These are phyloP conservation scores for Siphamia tubifer DNA, from an alignment of 2,113 vertebrate species.

Conservation along the genomic window DNA sequence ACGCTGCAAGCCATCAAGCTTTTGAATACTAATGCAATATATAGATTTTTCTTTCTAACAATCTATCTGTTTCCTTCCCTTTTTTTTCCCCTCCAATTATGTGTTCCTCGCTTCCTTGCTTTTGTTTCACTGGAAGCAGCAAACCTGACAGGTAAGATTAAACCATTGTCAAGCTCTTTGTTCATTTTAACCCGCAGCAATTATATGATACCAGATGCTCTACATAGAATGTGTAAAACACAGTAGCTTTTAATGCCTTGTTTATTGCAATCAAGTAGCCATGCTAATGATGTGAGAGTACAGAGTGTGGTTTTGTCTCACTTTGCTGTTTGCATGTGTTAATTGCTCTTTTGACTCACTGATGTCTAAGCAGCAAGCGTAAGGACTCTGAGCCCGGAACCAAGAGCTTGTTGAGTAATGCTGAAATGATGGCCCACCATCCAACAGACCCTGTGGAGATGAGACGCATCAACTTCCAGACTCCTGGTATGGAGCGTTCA, in stretches of 20 bases:
- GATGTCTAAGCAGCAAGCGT: constrained; percentile 84
- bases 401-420: constrained; percentile 94
- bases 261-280: constrained; percentile 19
- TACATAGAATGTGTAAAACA: constrained; percentile 23
- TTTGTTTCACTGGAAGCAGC: constrained; percentile 83
- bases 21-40: constrained; percentile 78
- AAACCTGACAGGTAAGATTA: constrained; percentile 96
- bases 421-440: constrained; percentile 92
- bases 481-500: constrained; percentile 83
- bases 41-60: constrained; percentile 75
- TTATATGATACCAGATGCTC: constrained; percentile 26
- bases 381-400: constrained; percentile 95
- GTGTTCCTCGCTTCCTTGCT: constrained; percentile 36
- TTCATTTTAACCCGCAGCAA: constrained; percentile 54
- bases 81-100: constrained; percentile 61
- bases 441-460: constrained; percentile 97
- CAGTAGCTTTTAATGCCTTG: constrained; percentile 10
- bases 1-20: constrained; percentile 64
- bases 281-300: constrained; percentile 34
- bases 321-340: constrained; percentile 35
- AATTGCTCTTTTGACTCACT: constrained; percentile 52
- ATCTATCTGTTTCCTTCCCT: constrained; percentile 70
- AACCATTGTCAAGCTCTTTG: constrained; percentile 60
- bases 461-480: constrained; percentile 98
- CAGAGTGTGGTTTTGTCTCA: not conserved